These are phyloP conservation scores for Melitaea athalia DNA, from an alignment of 2,888 invertebrate genomes.

Conservation along the genomic window DNA sequence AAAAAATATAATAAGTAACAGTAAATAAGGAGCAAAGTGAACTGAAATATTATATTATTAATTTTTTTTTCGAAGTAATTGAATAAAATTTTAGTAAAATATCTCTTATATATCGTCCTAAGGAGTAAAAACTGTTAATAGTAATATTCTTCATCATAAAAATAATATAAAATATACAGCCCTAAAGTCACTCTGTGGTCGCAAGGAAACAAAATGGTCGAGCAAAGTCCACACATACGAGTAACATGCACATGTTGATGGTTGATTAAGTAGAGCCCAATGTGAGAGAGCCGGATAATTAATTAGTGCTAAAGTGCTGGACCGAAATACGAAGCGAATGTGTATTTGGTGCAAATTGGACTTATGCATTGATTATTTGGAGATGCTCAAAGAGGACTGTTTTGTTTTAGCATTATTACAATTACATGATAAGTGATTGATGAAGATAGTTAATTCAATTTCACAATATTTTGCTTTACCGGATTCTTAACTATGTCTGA, in stretches of 20 bases:
- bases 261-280: slow-evolving; percentile 57
- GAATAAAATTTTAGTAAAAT: no score
- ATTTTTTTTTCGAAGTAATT: no score
- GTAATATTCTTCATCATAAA: neutral
- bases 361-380: neutral
- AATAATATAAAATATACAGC: neutral
- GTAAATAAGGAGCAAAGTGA: no score
- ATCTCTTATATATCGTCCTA: neutral
- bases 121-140: neutral
- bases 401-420: neutral
- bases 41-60: no score
- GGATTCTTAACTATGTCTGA: no score
- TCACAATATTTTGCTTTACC: no score
- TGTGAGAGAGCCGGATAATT: slow-evolving; percentile 40
- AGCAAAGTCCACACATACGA: slow-evolving; percentile 2
- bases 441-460: no score
- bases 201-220: slow-evolving; percentile 14
- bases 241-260: slow-evolving; percentile 47
- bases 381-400: neutral
- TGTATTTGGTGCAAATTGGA: slow-evolving; percentile 9
- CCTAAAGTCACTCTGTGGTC: neutral
- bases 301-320: slow-evolving; percentile 20
- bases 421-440: neutral
- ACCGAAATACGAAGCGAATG: slow-evolving; percentile 16
- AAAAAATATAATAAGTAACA: no score